A percentile compares a stretch with the other conserved stretches of the same genome.
Evolutionary conservation across 2,888 invertebrate species (phyloP).

Genomic region (Molorchus minor): DNA sequence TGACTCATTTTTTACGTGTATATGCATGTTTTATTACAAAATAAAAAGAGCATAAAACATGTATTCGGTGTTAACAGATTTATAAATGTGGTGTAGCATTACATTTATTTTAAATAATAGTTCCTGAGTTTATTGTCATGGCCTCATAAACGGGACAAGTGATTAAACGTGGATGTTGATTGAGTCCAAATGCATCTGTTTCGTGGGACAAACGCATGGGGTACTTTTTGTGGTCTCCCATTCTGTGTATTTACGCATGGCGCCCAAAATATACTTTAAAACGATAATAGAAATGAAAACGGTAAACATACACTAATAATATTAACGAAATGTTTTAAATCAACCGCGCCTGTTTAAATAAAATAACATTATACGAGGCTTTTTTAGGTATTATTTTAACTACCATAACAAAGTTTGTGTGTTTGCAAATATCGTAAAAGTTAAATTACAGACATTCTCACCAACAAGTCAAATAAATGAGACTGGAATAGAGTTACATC

Average conservation of each 20-base stretch:
- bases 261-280: neutral
- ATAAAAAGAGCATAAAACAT: neutral
- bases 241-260: slow-evolving; percentile 5
- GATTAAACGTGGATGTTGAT: neutral
- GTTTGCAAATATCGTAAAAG: no score
- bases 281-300: neutral
- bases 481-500: no score
- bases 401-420: neutral
- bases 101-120: neutral
- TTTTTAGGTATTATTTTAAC: neutral
- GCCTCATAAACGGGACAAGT: neutral
- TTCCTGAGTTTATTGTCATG: neutral
- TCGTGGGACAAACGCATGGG: neutral
- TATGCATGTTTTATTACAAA: neutral
- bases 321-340: neutral
- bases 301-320: neutral
- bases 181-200: slow-evolving; percentile 1
- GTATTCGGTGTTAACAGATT: neutral
- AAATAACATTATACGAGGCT: neutral
- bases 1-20: neutral
- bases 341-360: neutral
- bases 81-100: neutral
- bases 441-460: no score
- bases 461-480: no score
- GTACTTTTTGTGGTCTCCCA: slow-evolving; percentile 1